Evolutionary conservation across 2,888 invertebrate species (phyloP), one percentile per base, ranked within the genome.

Genomic region (Gandaritis pyraliata): DNA sequence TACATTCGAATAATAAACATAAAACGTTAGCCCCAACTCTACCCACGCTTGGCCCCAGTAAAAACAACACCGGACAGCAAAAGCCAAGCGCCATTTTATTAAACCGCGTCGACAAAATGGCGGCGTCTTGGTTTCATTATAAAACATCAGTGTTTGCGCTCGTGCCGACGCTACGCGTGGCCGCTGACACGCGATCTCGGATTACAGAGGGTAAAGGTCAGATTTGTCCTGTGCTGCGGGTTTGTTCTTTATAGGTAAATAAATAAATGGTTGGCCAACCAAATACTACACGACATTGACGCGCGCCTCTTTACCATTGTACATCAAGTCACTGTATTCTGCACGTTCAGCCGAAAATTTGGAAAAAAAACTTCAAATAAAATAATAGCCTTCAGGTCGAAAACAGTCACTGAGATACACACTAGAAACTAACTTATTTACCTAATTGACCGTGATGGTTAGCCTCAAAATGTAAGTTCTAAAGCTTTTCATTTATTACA

Each of bases 121-220:
- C 62, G 72, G 36, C 53, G 72, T 79, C 80, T 82, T 81, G 74
- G 80, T 83, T 85, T 84, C 80, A 81, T 83, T 81, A 80, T 80
- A 82, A 76, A 81, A 80, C 74, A 76, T 75, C 51, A 64, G 48
- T 81, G 82, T 84, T 81, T 81, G 78, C 81, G 48, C 48, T 48
- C 48, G 48, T 67, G 74, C 73, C 75, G 56, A 78, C 78, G 77
- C 75, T 55, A 78, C 79, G 77, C 84, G 85, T 83, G 84, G 64
- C 80, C 68, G 64, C 66, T 63, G 75, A 70, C 75, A 71, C 64
- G 69, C 66, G 71, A 71, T 69, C 70, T 64, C 66, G 51, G 62
- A 52, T 56, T 56, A 52, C 59, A 36, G 56, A 23, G 64, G 64
- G 55, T 46, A 52, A 56, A 53, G 61, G 68, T 58, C 64, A 70